Percentiles rank a stretch among this genome's conserved stretches.
Evolutionary conservation across 2,113 vertebrate genomes (phyloP).

Genomic region (Steatornis caripensis): DNA sequence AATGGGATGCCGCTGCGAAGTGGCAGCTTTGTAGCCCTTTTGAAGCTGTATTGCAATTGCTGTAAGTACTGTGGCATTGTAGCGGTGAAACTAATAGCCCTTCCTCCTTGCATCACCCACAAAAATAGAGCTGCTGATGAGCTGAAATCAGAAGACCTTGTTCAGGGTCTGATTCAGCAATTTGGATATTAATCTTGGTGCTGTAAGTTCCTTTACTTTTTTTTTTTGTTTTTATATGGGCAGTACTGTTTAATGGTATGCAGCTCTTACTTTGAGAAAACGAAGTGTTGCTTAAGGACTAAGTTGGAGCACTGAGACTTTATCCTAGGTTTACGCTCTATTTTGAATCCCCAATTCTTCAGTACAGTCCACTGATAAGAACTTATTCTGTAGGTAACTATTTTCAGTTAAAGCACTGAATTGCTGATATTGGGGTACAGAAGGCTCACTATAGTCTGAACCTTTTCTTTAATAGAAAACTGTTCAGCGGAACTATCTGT

Average conservation of each 20-base stretch:
- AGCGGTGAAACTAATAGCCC: neutral
- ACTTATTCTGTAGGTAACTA: neutral
- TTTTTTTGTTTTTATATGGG: too few species aligned
- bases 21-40: conserved; percentile 58
- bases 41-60: neutral
- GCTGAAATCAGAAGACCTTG: neutral
- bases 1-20: conserved; percentile 14
- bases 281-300: neutral
- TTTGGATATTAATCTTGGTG: neutral
- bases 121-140: neutral
- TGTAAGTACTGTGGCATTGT: neutral
- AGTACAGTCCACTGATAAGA: neutral
- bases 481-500: neutral
- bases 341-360: neutral
- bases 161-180: neutral
- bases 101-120: neutral
- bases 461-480: neutral
- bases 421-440: neutral
- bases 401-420: neutral
- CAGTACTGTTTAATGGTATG: neutral
- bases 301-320: neutral
- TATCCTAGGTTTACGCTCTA: neutral
- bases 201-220: neutral
- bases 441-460: neutral
- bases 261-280: neutral